phyloP scores from a whole-genome alignment of 2,888 invertebrate species.

The Chymomyza fuscimana region DNA sequence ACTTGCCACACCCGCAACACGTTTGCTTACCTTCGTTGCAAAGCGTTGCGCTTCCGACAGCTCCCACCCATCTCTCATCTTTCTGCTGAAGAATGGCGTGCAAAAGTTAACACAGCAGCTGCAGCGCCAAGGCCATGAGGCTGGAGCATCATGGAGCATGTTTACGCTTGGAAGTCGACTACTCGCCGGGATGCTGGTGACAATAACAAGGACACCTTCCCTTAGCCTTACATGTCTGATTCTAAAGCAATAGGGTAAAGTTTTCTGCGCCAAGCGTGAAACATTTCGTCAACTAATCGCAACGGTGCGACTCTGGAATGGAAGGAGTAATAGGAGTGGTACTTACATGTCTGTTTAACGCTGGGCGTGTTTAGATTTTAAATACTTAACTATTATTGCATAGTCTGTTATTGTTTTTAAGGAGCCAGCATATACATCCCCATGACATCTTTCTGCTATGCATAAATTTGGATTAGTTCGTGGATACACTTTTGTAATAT shows the following conservation, averaged over 20 bases:
- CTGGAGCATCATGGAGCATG: constrained; percentile 24
- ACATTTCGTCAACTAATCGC: constrained; percentile 75
- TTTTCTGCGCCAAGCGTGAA: constrained; percentile 69
- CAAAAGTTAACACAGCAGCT: constrained; percentile 72
- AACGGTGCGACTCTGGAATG: constrained; percentile 21
- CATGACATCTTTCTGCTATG: background rate
- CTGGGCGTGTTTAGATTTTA: constrained; percentile 46
- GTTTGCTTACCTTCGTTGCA: constrained; percentile 64
- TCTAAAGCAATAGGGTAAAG: constrained; percentile 61
- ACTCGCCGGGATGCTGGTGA: constrained; percentile 37
- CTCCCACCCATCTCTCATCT: background rate
- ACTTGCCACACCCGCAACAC: constrained; percentile 51
- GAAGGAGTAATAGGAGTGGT: background rate
- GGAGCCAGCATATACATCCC: background rate
- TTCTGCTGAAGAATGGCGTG: constrained; percentile 64
- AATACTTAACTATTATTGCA: constrained; percentile 18
- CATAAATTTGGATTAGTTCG: background rate
- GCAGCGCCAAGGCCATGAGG: constrained; percentile 55
- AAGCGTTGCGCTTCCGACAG: constrained; percentile 19
- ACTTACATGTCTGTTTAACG: constrained; percentile 15
- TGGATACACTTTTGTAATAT: background rate
- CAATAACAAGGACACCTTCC: constrained; percentile 24
- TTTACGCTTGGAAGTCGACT: constrained; percentile 17
- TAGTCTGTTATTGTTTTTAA: background rate
- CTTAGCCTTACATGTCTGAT: constrained; percentile 9